A percentile compares a stretch with the other conserved stretches of the same genome.
These are phyloP conservation scores for Lasioglossum oenotherae DNA, from an alignment of 2,888 invertebrate genomes.

Conservation along the genomic window DNA sequence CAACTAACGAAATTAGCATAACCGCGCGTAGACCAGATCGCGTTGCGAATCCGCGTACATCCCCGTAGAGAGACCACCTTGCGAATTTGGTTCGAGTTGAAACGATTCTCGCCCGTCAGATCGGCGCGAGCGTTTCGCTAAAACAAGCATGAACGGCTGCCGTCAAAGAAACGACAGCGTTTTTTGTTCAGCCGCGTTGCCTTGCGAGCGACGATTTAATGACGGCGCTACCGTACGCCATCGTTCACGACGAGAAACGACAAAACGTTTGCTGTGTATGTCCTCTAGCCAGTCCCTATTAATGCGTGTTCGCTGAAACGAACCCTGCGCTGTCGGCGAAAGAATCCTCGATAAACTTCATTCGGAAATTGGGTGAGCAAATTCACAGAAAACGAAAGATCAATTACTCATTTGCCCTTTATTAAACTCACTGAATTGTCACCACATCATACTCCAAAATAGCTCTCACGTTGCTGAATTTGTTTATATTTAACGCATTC, in stretches of 20 bases:
- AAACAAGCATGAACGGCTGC: slow-evolving; percentile 12
- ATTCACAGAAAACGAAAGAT: not conserved
- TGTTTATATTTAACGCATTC: not conserved
- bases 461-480: not conserved
- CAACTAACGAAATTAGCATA: slow-evolving; percentile 33
- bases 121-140: slow-evolving; percentile 10
- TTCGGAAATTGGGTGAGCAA: not conserved
- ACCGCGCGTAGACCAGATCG: slow-evolving; percentile 54
- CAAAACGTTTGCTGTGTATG: not conserved
- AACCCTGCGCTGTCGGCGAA: not conserved
- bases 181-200: not conserved
- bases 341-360: not conserved
- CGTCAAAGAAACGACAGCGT: not conserved
- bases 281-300: slow-evolving; percentile 4
- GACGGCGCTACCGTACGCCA: slow-evolving; percentile 11
- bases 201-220: slow-evolving; percentile 13
- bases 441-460: not conserved
- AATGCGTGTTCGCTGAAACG: slow-evolving; percentile 14
- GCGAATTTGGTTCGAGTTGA: not conserved
- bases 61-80: not conserved
- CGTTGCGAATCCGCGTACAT: not conserved
- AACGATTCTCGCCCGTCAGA: slow-evolving; percentile 36
- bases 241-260: slow-evolving; percentile 44
- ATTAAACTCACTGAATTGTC: not conserved
- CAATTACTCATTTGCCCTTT: not conserved